These are phyloP conservation scores for Chloroceryle aenea DNA, from an alignment of 2,113 vertebrate species.

Conservation along the genomic window DNA sequence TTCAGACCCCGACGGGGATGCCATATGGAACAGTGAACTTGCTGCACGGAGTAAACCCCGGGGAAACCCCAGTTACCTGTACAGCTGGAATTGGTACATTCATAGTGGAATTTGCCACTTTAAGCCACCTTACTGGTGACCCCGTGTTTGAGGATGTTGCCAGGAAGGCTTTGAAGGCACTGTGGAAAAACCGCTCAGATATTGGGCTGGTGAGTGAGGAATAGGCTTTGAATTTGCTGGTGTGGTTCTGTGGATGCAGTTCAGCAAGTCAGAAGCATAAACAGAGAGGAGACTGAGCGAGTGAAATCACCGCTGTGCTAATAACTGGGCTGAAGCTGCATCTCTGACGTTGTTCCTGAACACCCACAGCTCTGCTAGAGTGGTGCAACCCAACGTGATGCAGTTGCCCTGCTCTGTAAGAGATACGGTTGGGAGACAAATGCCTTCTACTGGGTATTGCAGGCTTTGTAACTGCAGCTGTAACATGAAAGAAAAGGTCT, in stretches of 20 bases:
- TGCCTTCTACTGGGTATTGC: neutral
- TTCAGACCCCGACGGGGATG: slow-evolving; percentile 95
- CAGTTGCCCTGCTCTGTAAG: neutral
- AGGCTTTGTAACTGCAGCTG: slow-evolving; percentile 5
- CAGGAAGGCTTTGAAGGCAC: slow-evolving; percentile 84
- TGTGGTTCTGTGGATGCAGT: neutral
- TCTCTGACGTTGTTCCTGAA: neutral
- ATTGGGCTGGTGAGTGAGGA: slow-evolving; percentile 90
- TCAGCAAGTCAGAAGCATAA: neutral
- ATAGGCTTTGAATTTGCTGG: neutral
- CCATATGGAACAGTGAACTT: slow-evolving; percentile 97
- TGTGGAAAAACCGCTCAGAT: slow-evolving; percentile 93
- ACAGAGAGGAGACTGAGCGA: neutral
- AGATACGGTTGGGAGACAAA: neutral
- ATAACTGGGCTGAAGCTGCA: rapidly evolving
- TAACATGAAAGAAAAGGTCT: neutral
- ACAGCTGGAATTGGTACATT: slow-evolving; percentile 96
- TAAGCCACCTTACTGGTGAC: slow-evolving; percentile 94
- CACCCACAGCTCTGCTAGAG: neutral
- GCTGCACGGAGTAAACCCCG: slow-evolving; percentile 88
- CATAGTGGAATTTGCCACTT: slow-evolving; percentile 93
- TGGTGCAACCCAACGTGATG: neutral
- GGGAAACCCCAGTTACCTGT: slow-evolving; percentile 94
- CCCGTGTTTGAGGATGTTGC: slow-evolving; percentile 86
- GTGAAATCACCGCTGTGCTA: neutral